Evolutionary conservation across 2,797 vertebrate genomes (phyloP), one percentile per base, ranked within the genome.

Genomic region (Neosilurus mollespiculum): DNA sequence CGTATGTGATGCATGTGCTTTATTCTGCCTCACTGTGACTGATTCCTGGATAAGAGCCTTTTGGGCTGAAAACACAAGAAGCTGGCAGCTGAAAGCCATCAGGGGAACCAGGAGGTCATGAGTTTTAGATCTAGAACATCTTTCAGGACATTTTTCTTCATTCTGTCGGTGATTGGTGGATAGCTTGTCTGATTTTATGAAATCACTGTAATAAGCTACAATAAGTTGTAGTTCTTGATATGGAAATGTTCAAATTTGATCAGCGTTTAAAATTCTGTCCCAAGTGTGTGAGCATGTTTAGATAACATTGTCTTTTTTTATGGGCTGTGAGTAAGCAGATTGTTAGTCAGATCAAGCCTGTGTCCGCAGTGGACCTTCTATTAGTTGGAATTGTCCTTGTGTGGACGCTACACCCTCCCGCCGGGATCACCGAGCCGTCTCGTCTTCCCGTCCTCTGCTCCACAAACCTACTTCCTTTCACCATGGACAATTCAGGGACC

Each of bases 1-100:
- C 96, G 96, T 82, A 96, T 99, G 95, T 99, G 92, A 97, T 77
- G 79, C 22, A 34, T 30, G 64, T 53, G 64, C 69, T 58, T 87
- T 37, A 83, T 83, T 75, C 84, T 80, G 82, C 77, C 83, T 86
- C 59, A 56, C 80, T 82, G 34, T 81, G 77, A 70, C 51, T 10
- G 72, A 80, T 80, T 22, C 78, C 58, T 73, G 51, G 69, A 59
- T 84, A n/a, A 56, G 56, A 82, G 71, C 65, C 80, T 26, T 53
- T 8, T n/a, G 72, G 54, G 26, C 30, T 65, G 61, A 30, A 14
- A 67, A 78, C 70, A 71, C 18, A 26, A 72, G 34, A 53, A 9
- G 51, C 77, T 78, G 51, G 64, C 24, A 37, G 53, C 62, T 75
- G 43, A 80, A 53, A 49, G 54, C 59, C 73, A 83, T 84, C 15